Percentiles rank a stretch among this genome's conserved stretches.
Conservation (phyloP, 2,888 invertebrate species). For the Caenorhabditis afra region DNA sequence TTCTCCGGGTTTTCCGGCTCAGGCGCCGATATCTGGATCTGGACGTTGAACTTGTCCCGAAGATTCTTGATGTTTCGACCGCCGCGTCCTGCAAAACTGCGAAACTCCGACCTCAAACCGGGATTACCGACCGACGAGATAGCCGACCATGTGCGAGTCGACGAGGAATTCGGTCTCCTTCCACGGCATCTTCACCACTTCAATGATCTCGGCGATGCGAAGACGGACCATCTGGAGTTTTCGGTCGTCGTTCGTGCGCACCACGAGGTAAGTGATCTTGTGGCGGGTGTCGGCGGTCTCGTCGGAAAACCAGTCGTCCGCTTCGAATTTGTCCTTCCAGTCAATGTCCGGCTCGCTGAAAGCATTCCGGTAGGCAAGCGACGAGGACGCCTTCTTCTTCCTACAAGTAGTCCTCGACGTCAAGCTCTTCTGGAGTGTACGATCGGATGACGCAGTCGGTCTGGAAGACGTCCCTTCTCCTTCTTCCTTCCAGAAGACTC, state of each 20-base stretch:
- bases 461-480: constrained; percentile 4
- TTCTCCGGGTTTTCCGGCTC: constrained; percentile 35
- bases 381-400: too few relatives aligned
- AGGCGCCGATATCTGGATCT: constrained; percentile 52
- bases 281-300: background rate
- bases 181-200: constrained; percentile 32
- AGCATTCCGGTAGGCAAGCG: too few relatives aligned
- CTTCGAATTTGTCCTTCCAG: constrained; percentile 36
- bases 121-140: constrained; percentile 32
- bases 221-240: constrained; percentile 33
- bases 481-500: background rate
- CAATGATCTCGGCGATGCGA: constrained; percentile 48
- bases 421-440: constrained; percentile 46
- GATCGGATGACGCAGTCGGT: constrained; percentile 45
- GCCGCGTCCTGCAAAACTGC: constrained; percentile 29
- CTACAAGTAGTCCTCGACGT: constrained; percentile 33
- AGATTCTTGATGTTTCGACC: constrained; percentile 45
- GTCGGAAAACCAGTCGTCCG: constrained; percentile 43
- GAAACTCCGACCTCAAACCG: background rate
- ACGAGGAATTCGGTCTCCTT: constrained; percentile 39
- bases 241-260: constrained; percentile 29
- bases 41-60: constrained; percentile 40
- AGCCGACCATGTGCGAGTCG: constrained; percentile 46
- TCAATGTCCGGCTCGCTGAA: constrained; percentile 28
- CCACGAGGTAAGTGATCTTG: constrained; percentile 43